Conservation (phyloP, 2,797 vertebrate species). For the Darevskia mixta region DNA sequence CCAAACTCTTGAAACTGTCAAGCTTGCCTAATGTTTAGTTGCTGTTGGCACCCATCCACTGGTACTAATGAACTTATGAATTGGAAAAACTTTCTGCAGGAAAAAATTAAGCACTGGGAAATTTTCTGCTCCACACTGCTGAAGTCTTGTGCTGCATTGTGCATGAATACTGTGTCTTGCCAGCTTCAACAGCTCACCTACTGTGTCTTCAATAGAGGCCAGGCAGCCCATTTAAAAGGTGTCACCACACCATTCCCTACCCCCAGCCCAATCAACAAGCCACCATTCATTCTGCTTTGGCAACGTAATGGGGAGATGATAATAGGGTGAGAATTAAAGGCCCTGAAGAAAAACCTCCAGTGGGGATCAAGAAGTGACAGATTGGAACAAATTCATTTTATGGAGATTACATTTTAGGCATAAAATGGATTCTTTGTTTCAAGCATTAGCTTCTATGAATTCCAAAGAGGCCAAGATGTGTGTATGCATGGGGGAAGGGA, state of each 20-base stretch:
- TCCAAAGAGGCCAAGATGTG: constrained; percentile 4
- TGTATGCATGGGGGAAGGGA: not conserved
- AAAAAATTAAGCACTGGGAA: no score
- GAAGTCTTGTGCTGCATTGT: not conserved
- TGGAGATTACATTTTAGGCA: constrained; percentile 34
- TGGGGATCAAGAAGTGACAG: not conserved
- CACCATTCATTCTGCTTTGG: constrained; percentile 36
- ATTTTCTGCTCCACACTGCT: no score
- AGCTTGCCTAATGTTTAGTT: no score
- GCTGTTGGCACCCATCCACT: no score
- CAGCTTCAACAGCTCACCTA: not conserved
- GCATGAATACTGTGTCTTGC: not conserved
- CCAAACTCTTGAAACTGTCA: no score
- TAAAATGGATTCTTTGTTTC: not conserved
- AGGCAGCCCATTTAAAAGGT: not conserved
- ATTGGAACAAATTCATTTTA: constrained; percentile 39
- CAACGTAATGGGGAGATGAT: constrained; percentile 10
- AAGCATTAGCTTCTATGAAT: constrained; percentile 39
- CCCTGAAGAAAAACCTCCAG: constrained; percentile 18
- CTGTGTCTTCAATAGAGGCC: not conserved
- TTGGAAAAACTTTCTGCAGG: no score
- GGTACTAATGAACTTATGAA: no score
- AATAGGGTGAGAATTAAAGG: not conserved
- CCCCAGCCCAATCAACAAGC: constrained; percentile 40
- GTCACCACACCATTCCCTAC: not conserved